A percentile compares a stretch with the other conserved stretches of the same genome.
Evolutionary conservation across 2,113 vertebrate genomes (phyloP).

Genomic region (Junco hyemalis): DNA sequence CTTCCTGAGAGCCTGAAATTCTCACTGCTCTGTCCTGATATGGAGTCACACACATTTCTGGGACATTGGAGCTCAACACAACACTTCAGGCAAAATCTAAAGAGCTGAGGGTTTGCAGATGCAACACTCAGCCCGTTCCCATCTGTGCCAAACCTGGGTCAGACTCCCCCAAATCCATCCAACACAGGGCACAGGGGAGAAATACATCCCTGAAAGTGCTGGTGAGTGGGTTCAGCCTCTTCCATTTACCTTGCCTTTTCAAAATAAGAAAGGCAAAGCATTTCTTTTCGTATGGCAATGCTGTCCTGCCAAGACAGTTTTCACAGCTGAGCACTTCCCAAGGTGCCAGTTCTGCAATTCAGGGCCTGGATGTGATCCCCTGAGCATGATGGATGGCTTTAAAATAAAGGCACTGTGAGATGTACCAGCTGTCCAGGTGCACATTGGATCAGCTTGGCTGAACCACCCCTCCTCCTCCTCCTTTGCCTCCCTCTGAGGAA

Average conservation of each 20-base stretch:
- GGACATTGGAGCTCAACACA: fast-evolving
- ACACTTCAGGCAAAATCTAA: not conserved
- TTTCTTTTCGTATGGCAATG: constrained; percentile 14
- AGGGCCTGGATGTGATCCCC: constrained; percentile 1
- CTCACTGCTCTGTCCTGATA: not conserved
- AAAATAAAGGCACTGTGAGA: constrained; percentile 24
- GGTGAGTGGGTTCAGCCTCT: not conserved
- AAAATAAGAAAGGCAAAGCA: constrained; percentile 14
- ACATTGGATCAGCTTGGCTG: constrained; percentile 58
- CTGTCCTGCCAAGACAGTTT: constrained; percentile 39
- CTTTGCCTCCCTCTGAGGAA: not conserved
- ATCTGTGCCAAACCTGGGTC: not conserved
- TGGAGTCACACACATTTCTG: fast-evolving
- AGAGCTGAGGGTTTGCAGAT: not conserved
- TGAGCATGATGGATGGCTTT: constrained; percentile 69
- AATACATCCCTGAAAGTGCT: not conserved
- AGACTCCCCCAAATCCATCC: not conserved
- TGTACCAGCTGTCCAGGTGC: constrained; percentile 71
- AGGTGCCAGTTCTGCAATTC: constrained; percentile 69
- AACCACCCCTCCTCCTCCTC: constrained; percentile 14
- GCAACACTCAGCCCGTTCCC: not conserved
- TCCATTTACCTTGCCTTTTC: not conserved
- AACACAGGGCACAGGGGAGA: not conserved
- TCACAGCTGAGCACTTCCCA: constrained; percentile 71
- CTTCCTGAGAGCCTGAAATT: not conserved